These are phyloP conservation scores for Alca torda DNA, from an alignment of 2,797 vertebrate species.

Conservation along the genomic window DNA sequence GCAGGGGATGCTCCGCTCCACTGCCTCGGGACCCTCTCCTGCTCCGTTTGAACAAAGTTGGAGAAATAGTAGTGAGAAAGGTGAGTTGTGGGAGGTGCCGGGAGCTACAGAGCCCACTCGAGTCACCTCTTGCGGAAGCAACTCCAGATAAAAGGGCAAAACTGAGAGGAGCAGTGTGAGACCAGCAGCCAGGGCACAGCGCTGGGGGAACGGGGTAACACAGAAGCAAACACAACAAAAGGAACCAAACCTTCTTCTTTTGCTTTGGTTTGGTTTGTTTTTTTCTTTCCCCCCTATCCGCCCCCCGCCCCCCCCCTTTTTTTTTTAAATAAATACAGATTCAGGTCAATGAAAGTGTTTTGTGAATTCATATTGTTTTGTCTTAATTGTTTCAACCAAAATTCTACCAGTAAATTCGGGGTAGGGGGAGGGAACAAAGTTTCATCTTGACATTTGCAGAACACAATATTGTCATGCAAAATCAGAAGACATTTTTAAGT, in stretches of 20 bases:
- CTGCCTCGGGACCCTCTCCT: background rate
- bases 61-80: background rate
- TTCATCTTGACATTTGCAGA: background rate
- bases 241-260: background rate
- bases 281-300: background rate
- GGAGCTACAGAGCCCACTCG: background rate
- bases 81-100: background rate
- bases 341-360: background rate
- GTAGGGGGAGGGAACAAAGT: background rate
- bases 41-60: background rate
- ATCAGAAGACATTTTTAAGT: background rate
- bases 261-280: too few relatives aligned
- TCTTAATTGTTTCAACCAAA: background rate
- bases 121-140: background rate
- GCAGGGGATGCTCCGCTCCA: background rate
- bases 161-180: too few relatives aligned
- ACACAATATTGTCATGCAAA: background rate
- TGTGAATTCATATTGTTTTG: background rate
- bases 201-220: background rate
- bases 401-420: background rate
- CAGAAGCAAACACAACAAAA: background rate
- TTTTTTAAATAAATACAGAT: background rate
- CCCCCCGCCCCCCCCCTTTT: accelerated
- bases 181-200: background rate
- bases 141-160: background rate